Evolutionary conservation across 2,888 invertebrate species (phyloP), one percentile per base, ranked within the genome.

Genomic region (Synergus gifuensis): DNA sequence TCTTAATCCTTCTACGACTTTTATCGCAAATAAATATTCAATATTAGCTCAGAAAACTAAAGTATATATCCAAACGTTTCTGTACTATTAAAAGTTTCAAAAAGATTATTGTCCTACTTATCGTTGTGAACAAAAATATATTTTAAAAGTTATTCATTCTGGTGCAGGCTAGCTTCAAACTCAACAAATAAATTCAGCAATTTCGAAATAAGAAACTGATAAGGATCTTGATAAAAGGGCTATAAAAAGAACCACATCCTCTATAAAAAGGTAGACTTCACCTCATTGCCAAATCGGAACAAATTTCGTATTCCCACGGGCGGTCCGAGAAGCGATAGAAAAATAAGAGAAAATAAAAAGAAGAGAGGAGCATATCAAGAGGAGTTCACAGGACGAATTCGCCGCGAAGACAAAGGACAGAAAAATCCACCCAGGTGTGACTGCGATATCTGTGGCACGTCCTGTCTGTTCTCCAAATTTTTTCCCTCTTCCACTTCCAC

Each of bases 391-490:
- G 69, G 64, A 73, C 63, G 82, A 82, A 86, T 86, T 85, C 85
- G 79, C 76, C 79, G 80, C 80, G 76, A 77, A 80, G 81, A 78
- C 81, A 82, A 81, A 80, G 82, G 76, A 79, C 82, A 77, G 79
- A 77, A 79, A 82, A 85, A 64, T 66, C 46, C 79, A 40, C 79
- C 83, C 88, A 90, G 89, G 89, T 90, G 90, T 88, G 89, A 90
- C 86, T 85, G 83, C 83, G 86, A 88, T 84, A 90, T 90, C 89
- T 86, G 83, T 85, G 89, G 89, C 86, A 89, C 89, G 89, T 89
- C 86, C 85, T 83, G 87, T 78, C 85, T 82, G 82, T 79, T 78
- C 82, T 83, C 69, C 78, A 67, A 79, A 78, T 79, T 62, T 79
- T 64, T 76, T 49, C 36, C 62, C 77, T 60, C 60, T 78, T 73